A percentile compares a stretch with the other conserved stretches of the same genome.
Evolutionary conservation across 37 sponge, comb jelly and placozoan genomes (phyloP).

Genomic region (Halisarca cf. caerulea): DNA sequence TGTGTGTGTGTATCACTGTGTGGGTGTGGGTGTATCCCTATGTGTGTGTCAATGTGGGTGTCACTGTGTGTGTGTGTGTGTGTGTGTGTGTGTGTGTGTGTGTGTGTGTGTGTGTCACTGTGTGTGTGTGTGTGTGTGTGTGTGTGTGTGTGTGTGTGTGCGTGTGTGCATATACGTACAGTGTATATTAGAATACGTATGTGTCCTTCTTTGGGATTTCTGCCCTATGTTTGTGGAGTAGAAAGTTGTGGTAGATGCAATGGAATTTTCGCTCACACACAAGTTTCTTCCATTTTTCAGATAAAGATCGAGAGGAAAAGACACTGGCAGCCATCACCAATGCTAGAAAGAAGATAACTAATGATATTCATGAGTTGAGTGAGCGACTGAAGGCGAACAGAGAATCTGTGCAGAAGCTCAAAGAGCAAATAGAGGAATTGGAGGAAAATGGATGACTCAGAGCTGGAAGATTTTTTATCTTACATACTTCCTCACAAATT

Average conservation of each 20-base stretch:
- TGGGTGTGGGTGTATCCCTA: constrained; percentile 18
- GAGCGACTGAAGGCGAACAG: constrained; percentile 68
- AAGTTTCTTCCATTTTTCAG: no score
- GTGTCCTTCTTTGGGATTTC: not conserved
- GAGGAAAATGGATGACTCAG: constrained; percentile 43
- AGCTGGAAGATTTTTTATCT: no score
- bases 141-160: constrained; percentile 20
- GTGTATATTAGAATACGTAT: not conserved
- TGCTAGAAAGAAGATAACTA: constrained; percentile 76
- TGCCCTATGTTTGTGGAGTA: no score
- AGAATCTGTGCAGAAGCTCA: constrained; percentile 57
- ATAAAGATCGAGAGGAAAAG: constrained; percentile 81
- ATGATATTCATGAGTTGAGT: constrained; percentile 82
- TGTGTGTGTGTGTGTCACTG: constrained; percentile 4
- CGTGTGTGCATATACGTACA: not conserved
- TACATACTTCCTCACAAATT: no score
- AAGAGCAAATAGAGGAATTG: constrained; percentile 69
- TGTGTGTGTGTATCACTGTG: constrained; percentile 22
- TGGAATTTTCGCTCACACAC: no score
- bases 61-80: constrained; percentile 21
- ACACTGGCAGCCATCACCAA: constrained; percentile 46
- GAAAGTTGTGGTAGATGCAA: no score
- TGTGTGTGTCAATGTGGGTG: constrained; percentile 19
- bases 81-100: constrained; percentile 28
- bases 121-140: constrained; percentile 20